Percentiles rank a stretch among this genome's conserved stretches.
These are phyloP conservation scores for Babyrousa celebensis DNA, from an alignment of 2,797 vertebrate species.

Conservation along the genomic window DNA sequence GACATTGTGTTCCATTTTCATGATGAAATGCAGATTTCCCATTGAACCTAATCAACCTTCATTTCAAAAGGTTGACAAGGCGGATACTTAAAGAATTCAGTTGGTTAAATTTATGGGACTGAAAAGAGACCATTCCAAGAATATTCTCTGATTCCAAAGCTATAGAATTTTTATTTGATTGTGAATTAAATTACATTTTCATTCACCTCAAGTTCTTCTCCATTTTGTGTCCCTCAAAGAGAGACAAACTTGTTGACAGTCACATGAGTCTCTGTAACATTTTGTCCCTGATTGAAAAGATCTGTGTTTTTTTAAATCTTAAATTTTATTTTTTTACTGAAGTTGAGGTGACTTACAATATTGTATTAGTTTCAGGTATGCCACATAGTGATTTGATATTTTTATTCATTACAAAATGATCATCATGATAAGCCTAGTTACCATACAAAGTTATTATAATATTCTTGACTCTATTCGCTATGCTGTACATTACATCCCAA, in stretches of 20 bases:
- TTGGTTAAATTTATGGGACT: conserved; percentile 78
- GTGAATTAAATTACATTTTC: conserved; percentile 75
- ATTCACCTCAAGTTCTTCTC: conserved; percentile 71
- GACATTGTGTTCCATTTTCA: conserved; percentile 57
- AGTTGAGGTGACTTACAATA: background rate
- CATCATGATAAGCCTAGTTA: background rate
- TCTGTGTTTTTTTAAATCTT: background rate
- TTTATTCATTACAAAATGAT: background rate
- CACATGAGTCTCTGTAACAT: background rate
- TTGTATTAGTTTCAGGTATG: background rate
- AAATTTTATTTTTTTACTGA: background rate
- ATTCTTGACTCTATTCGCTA: background rate
- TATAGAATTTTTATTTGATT: conserved; percentile 83
- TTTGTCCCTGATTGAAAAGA: conserved; percentile 51
- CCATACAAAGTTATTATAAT: background rate
- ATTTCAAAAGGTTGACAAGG: conserved; percentile 83
- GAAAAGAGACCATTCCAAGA: conserved; percentile 78
- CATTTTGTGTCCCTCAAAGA: conserved; percentile 61
- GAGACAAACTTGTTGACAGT: conserved; percentile 62
- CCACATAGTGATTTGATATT: background rate
- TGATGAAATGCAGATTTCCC: conserved; percentile 86
- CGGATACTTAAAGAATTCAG: conserved; percentile 77
- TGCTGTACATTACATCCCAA: background rate
- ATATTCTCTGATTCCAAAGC: conserved; percentile 75
- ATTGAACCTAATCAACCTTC: conserved; percentile 83